A percentile compares a stretch with the other conserved stretches of the same genome.
These are phyloP conservation scores for Nowickia ferox DNA, from an alignment of 2,888 invertebrate species.

Conservation along the genomic window DNA sequence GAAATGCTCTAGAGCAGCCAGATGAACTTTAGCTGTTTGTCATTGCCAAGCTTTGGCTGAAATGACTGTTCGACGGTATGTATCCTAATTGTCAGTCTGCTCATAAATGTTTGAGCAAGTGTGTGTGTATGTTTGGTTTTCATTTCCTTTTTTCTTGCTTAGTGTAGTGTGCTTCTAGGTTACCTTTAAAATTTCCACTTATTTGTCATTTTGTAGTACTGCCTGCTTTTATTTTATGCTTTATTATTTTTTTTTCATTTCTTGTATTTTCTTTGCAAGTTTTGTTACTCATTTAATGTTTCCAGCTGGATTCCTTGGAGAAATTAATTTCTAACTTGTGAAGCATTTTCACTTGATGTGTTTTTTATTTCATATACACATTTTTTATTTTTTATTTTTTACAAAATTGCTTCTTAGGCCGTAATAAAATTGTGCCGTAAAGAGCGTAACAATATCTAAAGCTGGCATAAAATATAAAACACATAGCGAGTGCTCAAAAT, in stretches of 20 bases:
- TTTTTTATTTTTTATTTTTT: slow-evolving; percentile 26
- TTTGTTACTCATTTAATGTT: slow-evolving; percentile 28
- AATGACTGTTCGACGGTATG: not conserved
- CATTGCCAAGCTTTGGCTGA: slow-evolving; percentile 14
- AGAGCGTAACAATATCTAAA: not conserved
- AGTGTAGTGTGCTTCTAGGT: slow-evolving; percentile 48
- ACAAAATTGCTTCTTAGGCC: slow-evolving; percentile 16
- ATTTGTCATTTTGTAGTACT: slow-evolving; percentile 15
- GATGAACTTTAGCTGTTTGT: slow-evolving; percentile 51
- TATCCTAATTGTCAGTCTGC: slow-evolving; percentile 50
- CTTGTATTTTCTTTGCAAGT: slow-evolving; percentile 22
- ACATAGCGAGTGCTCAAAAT: too few relatives aligned
- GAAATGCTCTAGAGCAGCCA: slow-evolving; percentile 61
- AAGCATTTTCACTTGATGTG: slow-evolving; percentile 78
- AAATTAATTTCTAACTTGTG: slow-evolving; percentile 82
- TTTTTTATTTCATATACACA: slow-evolving; percentile 28
- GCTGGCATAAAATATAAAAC: not conserved
- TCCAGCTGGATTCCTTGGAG: slow-evolving; percentile 77
- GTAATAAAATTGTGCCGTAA: slow-evolving; percentile 1
- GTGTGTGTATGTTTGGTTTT: not conserved
- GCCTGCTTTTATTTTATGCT: too few relatives aligned
- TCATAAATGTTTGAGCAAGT: slow-evolving; percentile 9
- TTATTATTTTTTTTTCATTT: slow-evolving; percentile 6
- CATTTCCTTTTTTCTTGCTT: slow-evolving; percentile 3
- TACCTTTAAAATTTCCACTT: slow-evolving; percentile 49